Base-by-base conservation (phyloP, 1,140 invertebrate genomes). In the Sarcophaga bullata region DNA sequence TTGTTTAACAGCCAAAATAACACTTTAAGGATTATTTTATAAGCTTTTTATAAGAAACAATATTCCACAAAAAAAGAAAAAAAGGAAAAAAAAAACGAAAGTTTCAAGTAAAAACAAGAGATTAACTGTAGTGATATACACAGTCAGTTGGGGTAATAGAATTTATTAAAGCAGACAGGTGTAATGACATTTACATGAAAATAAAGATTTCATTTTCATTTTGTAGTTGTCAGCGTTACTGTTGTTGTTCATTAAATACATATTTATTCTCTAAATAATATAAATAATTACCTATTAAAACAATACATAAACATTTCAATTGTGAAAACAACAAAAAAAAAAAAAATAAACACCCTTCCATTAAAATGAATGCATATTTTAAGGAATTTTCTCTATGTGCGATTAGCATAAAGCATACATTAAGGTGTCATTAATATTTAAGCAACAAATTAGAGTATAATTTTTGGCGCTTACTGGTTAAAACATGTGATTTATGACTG, bases 101-200 rank as follows among this genome's bases (percentile, higher is more conserved):
- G 54, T 37, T 37, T 37, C 54, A 13, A 13, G 54, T n/a, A 7
- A n/a, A 15, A 58, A n/a, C 13, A n/a, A 58, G 11, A 13, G 25
- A 37, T 37, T 37, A 37, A 37, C 25, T n/a, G 54, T 11, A 9
- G 11, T 6, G 11, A 58, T 58, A 13, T 11, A 10, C 13, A 58
- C 11, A 58, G 52, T 15, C n/a, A 17, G n/a, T 19, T 15, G 3
- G 7, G 19, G 17, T 68, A 17, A 6, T 6, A 19, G 9, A 19
- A 19, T 68, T 17, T 19, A 68, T 68, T 19, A 68, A 68, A 68
- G n/a, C 62, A 68, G 62, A 68, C 62, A 68, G 62, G 62, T 68
- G 62, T 68, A 68, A 68, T 68, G 62, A 68, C 62, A 68, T 68
- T 68, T 68, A 68, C 62, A 68, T 19, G 62, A 68, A 25, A 19